A percentile compares a stretch with the other conserved stretches of the same genome.
These are phyloP conservation scores for Falcunculus frontatus DNA, from an alignment of 2,113 vertebrate species.

Conservation along the genomic window DNA sequence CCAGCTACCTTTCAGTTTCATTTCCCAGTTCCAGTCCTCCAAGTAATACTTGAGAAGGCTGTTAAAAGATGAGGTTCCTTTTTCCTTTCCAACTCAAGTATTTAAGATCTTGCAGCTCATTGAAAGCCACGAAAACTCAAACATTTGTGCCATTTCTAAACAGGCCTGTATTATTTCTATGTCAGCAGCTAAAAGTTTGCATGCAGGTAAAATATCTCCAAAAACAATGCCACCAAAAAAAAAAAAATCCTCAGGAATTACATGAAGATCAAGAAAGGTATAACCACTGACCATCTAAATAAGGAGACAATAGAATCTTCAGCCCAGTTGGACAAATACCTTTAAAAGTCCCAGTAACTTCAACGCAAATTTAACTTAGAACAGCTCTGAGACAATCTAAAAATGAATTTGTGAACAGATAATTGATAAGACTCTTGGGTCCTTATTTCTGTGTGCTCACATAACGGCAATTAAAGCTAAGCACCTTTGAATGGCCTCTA, in stretches of 20 bases:
- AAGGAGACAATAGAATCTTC: background rate
- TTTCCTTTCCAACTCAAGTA: background rate
- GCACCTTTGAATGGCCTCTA: conserved; percentile 53
- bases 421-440: conserved; percentile 31
- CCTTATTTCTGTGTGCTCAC: conserved; percentile 11
- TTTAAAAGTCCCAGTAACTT: background rate
- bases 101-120: background rate
- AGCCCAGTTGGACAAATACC: background rate
- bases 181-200: background rate
- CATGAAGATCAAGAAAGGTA: background rate
- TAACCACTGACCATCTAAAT: background rate
- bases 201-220: background rate
- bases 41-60: background rate
- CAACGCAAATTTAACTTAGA: background rate
- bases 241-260: background rate
- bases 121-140: background rate
- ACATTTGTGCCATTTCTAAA: background rate
- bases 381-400: background rate
- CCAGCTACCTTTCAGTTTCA: background rate
- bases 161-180: background rate
- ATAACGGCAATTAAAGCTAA: conserved; percentile 58
- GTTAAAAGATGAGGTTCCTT: background rate
- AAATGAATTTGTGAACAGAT: conserved; percentile 4
- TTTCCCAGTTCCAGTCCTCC: background rate
- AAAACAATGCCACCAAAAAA: background rate